Evolutionary conservation across 1,140 invertebrate species (phyloP), one percentile per base, ranked within the genome.

Genomic region (Bombus pascuorum): DNA sequence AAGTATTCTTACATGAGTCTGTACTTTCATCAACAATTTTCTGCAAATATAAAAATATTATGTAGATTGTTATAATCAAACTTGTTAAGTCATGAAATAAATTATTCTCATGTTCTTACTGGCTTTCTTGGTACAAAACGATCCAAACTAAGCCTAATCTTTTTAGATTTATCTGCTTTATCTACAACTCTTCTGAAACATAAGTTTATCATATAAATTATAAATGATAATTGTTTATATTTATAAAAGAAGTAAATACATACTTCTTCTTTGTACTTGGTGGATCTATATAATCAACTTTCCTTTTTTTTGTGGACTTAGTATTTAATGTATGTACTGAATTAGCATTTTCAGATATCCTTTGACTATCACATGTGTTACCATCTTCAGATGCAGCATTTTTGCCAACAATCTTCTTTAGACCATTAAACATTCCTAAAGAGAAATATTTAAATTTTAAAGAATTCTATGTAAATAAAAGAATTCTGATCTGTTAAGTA

Each of bases 341-440:
- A 83, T 89, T 87, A 76, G 85, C 72, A 59, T 91, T 81, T 47
- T 79, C 37, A 37, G 62, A 9, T 73, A 87, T 71, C 13, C 84
- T 87, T 68, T 90, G 88, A 88, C 79, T 89, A 71, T 91, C 90
- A 34, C 94, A 92, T 80, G 92, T 93, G 85, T 94, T 94, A 32
- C 91, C 85, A 86, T 93, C 94, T 71, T 96, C 95, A 5, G 95
- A 92, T 9, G 93, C 93, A 76, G 88, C 91, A 86, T 92, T 95
- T 87, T 95, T 96, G 34, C 96, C 96, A 39, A 98, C 97, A 90
- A 97, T 97, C 94, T 97, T 98, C 90, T 96, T 97, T 18, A 98
- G 93, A n/a, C 97, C 97, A 94, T 95, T 97, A 65, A 98, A 96
- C 95, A 98, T 96, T 94, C 97, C 97, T 97, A 83, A 72, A 93